Base-by-base conservation (phyloP, 2,888 invertebrate genomes). In the Podotricha telesiphe region DNA sequence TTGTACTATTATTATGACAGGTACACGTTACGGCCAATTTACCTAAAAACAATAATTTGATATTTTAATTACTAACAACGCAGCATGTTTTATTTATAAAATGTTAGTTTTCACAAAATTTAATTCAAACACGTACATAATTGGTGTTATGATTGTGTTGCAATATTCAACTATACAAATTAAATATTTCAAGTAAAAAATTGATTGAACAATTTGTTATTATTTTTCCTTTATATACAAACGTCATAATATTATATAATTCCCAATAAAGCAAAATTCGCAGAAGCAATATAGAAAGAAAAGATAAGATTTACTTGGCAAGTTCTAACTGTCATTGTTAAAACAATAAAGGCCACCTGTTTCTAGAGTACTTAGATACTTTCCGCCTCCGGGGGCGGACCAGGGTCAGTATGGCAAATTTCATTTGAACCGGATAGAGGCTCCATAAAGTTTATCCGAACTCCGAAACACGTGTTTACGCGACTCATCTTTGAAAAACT, bases 401-500 rank as follows among this genome's bases (percentile, higher is more conserved):
- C 79, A 79, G 80, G 85, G 86, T 88, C 87, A 86, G 86, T 85
- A 82, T 86, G 83, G 85, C 83, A 90, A 92, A 91, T 91, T 91
- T 89, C 86, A 91, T 92, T 91, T 91, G 82, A 83, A 76, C 80
- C 77, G 80, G n/a, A 80, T 78, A 81, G 81, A 82, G 83, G 80
- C 79, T 78, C 76, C 77, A 79, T 83, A 85, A 88, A 88, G 85
- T 89, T 87, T 78, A 81, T 80, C 78, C 83, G 80, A 86, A 86
- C 84, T 86, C 79, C 78, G 75, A 79, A 87, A 88, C 90, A 91
- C 86, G 90, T 91, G 91, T 91, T 91, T 89, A 87, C 91, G 87
- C 82, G 85, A 84, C 79, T 86, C 87, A 81, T 87, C 89, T 91
- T 89, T 88, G 88, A 91, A 92, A 89, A 91, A 91, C 85, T 89